Evolutionary conservation across 2,888 invertebrate species (phyloP), one percentile per base, ranked within the genome.

Genomic region (Microplitis manilae): DNA sequence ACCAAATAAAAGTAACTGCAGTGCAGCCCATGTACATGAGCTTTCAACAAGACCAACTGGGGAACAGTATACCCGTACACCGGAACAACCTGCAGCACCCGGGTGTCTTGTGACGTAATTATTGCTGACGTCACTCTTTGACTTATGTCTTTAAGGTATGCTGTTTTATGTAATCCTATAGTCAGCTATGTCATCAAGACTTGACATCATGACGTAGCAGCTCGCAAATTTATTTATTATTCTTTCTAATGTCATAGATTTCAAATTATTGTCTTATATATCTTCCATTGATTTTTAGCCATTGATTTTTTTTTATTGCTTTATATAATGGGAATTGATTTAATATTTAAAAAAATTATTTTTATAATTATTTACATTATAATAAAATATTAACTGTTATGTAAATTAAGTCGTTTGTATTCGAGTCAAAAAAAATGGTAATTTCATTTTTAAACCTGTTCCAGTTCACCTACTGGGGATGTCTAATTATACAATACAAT

Each of bases 91-190:
- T 81, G 79, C 59, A 1, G 30, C 39, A 30, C 64, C 65, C 59
- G 80, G 59, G 68, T 64, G 17, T 8, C 67, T 68, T 30, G 73
- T 85, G 84, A 86, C 85, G 85, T 86, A 85, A 85, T 77, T 50
- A 17, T 67, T 17, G 40, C 50, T 41, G 65, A 75, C 78, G 80
- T 84, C 65, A 65, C 38, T 38, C 38, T 65, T 65, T 65, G 7
- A 62, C 20, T 17, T 2, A 30, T 30, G 20, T 65, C 79, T 79
- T 79, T 74, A 78, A 81, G 79, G 78, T 72, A 62, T 69, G 78
- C 59, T 78, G 20, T 76, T 20, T 50, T 50, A 50, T 50, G 50
- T 50, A 8, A 13, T 9, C 50, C 6, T 50, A 50, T 50, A 50
- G 13, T 50, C 50, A 50, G 13, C 50, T 50, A 9, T 50, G 2